A percentile compares a stretch with the other conserved stretches of the same genome.
Evolutionary conservation across 2,797 vertebrate species (phyloP).

Genomic region (Sphenodon punctatus): DNA sequence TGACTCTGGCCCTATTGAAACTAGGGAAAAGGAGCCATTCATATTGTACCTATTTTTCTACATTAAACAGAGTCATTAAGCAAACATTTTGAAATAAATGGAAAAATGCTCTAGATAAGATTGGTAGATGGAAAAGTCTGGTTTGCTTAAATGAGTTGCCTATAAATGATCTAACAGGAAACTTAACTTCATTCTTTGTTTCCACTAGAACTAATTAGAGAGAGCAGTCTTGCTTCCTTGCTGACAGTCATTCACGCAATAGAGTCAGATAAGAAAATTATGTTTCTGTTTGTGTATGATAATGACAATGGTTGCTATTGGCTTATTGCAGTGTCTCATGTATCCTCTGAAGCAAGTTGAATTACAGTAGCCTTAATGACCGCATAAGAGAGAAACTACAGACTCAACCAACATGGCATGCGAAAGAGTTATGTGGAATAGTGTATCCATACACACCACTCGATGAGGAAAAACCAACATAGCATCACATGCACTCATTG

Average conservation of each 20-base stretch:
- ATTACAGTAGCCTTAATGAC: not conserved
- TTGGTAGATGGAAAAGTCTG: not conserved
- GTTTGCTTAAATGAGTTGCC: not conserved
- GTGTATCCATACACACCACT: too few species aligned
- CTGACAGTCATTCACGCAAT: not conserved
- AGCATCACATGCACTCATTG: too few species aligned
- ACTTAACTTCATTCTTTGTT: constrained; percentile 52
- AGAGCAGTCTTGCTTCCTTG: not conserved
- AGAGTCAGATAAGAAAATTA: constrained; percentile 7
- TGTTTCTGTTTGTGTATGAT: not conserved
- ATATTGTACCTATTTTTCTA: not conserved
- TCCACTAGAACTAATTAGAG: constrained; percentile 25
- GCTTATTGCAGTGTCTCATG: not conserved
- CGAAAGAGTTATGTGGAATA: too few species aligned
- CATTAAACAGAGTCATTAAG: not conserved
- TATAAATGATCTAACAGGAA: not conserved
- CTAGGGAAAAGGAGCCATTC: not conserved
- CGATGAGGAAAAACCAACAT: too few species aligned
- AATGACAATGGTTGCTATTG: not conserved
- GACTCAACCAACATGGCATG: too few species aligned
- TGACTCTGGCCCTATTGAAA: too few species aligned
- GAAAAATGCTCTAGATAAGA: not conserved
- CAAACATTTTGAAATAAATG: not conserved
- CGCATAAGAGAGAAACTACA: not conserved
- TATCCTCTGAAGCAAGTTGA: not conserved